A percentile compares a stretch with the other conserved stretches of the same genome.
These are phyloP conservation scores for Diadegma fenestrale DNA, from an alignment of 2,888 invertebrate genomes.

Conservation along the genomic window DNA sequence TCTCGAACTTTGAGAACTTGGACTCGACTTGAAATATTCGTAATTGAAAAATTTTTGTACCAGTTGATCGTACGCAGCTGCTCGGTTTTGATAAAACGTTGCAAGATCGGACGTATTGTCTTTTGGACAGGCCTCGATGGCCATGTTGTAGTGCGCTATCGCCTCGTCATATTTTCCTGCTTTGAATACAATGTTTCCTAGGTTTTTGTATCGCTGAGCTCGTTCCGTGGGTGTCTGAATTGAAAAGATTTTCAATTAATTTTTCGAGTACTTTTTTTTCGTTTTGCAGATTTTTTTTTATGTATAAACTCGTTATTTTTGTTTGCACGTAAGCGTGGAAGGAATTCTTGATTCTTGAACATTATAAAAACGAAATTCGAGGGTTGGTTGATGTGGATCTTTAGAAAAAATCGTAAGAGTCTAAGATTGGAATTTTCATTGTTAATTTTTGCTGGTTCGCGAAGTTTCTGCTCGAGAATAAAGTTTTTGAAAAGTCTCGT, in stretches of 20 bases:
- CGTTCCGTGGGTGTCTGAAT: conserved; percentile 88
- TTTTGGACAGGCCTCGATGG: conserved; percentile 95
- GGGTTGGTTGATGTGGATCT: no score
- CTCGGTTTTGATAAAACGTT: conserved; percentile 98
- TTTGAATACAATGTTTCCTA: conserved; percentile 95
- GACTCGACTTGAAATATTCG: neutral
- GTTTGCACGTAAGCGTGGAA: no score
- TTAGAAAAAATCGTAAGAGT: no score
- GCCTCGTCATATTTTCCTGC: conserved; percentile 96
- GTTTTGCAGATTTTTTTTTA: no score
- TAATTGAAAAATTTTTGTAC: conserved; percentile 80
- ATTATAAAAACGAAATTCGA: no score
- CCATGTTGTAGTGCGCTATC: conserved; percentile 94
- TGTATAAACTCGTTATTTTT: no score
- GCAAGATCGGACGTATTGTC: conserved; percentile 91
- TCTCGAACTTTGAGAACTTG: no score
- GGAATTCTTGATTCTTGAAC: no score
- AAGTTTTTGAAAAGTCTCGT: no score
- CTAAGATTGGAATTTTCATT: no score
- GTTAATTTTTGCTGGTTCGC: no score
- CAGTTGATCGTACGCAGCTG: conserved; percentile 97
- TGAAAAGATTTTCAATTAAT: conserved; percentile 9
- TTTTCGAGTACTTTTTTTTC: neutral
- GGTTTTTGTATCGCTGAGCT: conserved; percentile 93
- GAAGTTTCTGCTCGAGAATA: no score